phyloP scores from a whole-genome alignment of 2,797 vertebrate genomes.

The Siniperca obscura region DNA sequence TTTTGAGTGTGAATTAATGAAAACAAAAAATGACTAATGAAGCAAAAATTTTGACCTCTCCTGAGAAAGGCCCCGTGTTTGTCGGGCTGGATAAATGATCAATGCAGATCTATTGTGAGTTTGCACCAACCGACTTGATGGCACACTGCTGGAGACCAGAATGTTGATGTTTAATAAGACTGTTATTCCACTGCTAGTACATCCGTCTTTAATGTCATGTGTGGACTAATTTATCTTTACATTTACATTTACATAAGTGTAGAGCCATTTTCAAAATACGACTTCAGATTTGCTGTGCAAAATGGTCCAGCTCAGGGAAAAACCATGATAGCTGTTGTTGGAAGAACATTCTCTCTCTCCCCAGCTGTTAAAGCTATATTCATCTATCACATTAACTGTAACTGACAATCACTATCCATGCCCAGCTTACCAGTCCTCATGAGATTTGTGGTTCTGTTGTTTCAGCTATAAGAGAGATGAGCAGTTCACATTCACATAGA shows the following conservation, averaged over 20 bases:
- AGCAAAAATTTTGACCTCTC: conserved; percentile 59
- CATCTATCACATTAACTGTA: conserved; percentile 66
- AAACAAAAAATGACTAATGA: conserved; percentile 66
- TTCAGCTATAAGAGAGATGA: conserved; percentile 35
- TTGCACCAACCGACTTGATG: conserved; percentile 36
- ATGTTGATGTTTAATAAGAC: conserved; percentile 7
- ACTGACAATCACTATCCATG: conserved; percentile 66
- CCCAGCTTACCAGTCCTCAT: conserved; percentile 46
- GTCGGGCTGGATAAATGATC: conserved; percentile 62
- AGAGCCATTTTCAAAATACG: conserved; percentile 4
- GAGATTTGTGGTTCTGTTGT: conserved; percentile 48
- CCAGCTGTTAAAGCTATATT: conserved; percentile 26
- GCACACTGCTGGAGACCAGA: conserved; percentile 42
- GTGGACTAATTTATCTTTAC: conserved; percentile 16
- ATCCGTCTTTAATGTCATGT: conserved; percentile 28
- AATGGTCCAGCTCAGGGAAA: background rate
- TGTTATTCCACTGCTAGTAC: conserved; percentile 17
- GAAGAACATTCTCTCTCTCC: background rate
- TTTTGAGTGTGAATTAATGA: conserved; percentile 61
- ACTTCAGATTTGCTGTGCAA: background rate
- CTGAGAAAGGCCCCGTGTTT: conserved; percentile 47
- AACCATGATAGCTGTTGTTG: background rate
- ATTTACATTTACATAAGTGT: background rate
- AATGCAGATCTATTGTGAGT: conserved; percentile 60
- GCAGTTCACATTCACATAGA: conserved; percentile 24